Evolutionary conservation across 2,113 vertebrate genomes (phyloP).

Genomic region (Neogobius melanostomus): DNA sequence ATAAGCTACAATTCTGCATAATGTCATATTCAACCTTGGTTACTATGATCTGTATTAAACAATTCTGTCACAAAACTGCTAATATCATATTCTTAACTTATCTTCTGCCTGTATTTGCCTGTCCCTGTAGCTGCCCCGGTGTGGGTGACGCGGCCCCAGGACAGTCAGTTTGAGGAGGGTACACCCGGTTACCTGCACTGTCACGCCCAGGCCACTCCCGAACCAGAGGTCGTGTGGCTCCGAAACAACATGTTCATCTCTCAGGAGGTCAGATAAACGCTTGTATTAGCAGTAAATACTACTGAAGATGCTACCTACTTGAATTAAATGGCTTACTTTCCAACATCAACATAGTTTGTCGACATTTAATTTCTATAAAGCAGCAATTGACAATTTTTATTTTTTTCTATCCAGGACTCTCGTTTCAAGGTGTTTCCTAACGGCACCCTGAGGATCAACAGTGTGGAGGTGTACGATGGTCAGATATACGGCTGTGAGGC

Average conservation of each 20-base stretch:
- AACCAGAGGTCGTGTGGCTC: constrained; percentile 86
- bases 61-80: background rate
- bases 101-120: background rate
- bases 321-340: too few species aligned
- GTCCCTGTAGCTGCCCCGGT: constrained; percentile 81
- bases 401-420: constrained; percentile 74
- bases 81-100: background rate
- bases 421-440: constrained; percentile 88
- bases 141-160: constrained; percentile 87
- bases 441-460: constrained; percentile 91
- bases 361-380: too few species aligned
- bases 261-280: constrained; percentile 77
- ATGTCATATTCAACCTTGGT: too few species aligned
- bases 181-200: constrained; percentile 94
- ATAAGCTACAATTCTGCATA: too few species aligned
- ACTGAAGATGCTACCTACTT: too few species aligned
- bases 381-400: too few species aligned
- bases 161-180: constrained; percentile 90
- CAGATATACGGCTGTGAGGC: constrained; percentile 86
- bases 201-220: constrained; percentile 83
- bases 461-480: constrained; percentile 91
- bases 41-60: too few species aligned
- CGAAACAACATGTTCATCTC: constrained; percentile 82
- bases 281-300: too few species aligned
- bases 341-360: too few species aligned